phyloP scores from a whole-genome alignment of 1,140 invertebrate species.

The Schlechtendalia chinensis region DNA sequence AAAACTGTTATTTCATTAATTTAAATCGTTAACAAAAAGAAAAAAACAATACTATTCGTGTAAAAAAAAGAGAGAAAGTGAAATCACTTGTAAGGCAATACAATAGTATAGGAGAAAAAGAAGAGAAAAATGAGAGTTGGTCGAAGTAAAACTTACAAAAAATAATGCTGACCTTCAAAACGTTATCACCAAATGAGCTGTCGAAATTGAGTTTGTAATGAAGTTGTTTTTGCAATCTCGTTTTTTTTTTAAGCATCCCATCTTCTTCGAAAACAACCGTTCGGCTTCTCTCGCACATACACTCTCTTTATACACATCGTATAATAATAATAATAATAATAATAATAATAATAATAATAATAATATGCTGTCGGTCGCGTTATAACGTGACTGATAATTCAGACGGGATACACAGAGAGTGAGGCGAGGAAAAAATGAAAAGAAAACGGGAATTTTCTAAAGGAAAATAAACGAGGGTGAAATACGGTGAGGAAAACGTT shows the following conservation, averaged over 20 bases:
- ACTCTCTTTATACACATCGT: too few relatives aligned
- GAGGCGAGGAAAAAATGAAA: too few relatives aligned
- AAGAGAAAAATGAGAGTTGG: background rate
- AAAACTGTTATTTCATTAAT: constrained; percentile 16
- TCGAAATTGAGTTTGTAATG: constrained; percentile 19
- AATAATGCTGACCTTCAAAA: background rate
- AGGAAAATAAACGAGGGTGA: too few relatives aligned
- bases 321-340: too few relatives aligned
- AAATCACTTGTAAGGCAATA: constrained; percentile 4
- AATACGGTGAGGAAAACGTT: too few relatives aligned
- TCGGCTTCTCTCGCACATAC: too few relatives aligned
- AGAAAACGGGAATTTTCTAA: too few relatives aligned
- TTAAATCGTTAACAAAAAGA: constrained; percentile 8
- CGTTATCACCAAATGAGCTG: background rate
- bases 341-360: too few relatives aligned
- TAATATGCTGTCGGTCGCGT: too few relatives aligned
- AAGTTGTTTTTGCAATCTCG: constrained; percentile 8
- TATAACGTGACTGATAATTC: too few relatives aligned
- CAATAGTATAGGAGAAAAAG: background rate
- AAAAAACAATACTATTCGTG: constrained; percentile 5
- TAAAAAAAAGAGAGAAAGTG: too few relatives aligned
- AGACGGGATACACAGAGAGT: too few relatives aligned
- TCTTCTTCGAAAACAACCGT: background rate
- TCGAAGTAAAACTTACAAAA: background rate
- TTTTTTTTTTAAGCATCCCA: background rate